Evolutionary conservation across 1,140 invertebrate species (phyloP), one percentile per base, ranked within the genome.

Genomic region (Mactra quadrangularis): DNA sequence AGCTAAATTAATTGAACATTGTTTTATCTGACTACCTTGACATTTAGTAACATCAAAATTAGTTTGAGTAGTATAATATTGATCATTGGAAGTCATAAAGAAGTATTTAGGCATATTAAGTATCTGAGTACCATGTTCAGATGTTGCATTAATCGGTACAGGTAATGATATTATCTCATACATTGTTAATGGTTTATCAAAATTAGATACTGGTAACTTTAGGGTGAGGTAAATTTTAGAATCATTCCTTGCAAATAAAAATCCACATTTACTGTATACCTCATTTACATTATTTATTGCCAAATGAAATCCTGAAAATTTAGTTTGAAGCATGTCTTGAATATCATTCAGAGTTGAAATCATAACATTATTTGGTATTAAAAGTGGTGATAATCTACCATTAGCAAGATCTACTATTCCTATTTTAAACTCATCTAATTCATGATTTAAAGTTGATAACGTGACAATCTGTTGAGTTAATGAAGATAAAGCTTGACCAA

Each of bases 101-200:
- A 82, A 68, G 47, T 45, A 59, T 29, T 50, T 33, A 66, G 62
- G 60, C 9, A 68, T 41, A 22, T 75, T 19, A 3, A 83, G 19
- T 13, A 83, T 13, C 52, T 82, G 78, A 3, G 78, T 82, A 11
- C 68, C 78, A 82, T 82, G 31, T 22, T 35, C 22, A 52, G 78
- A 72, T 6, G 78, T 60, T 7, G 59, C 47, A 78, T 78, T 66
- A 11, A 78, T 66, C 33, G 76, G 76, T 2, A 78, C 76, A 19
- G 76, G 76, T 27, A 78, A 27, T 19, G 60, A 68, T 15, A 55
- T 33, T 22, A 78, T 33, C 22, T 66, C 53, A 52, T 22, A 71
- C 29, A 71, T 1, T 13, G 11, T 59, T 1, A 81, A 50, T 15
- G 66, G 53, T 22, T 59, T 35, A 50, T 71, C 7, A 15, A 60